Base-by-base conservation (phyloP, 2,888 invertebrate species). In the Notocelia uddmanniana region DNA sequence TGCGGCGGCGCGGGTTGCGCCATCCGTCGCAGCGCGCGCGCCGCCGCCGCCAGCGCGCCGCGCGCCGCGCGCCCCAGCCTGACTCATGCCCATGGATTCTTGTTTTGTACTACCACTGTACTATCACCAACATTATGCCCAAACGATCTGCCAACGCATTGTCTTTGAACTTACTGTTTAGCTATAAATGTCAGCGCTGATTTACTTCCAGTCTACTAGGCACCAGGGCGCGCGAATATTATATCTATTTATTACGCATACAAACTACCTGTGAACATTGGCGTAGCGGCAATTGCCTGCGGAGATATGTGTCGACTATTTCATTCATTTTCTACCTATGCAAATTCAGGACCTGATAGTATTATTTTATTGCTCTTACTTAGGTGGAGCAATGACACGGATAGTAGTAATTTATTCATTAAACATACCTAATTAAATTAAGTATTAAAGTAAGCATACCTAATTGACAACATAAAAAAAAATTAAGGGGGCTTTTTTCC, bases 131-230 rank as follows among this genome's bases (percentile, higher is more conserved):
- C 84, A 88, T 88, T 90, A 89, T 90, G 86, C 87, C 88, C 89
- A 91, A 91, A 91, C 86, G 87, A 89, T 89, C 91, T 89, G 89
- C 91, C 89, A 91, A 91, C 91, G 90, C 92, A 90, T 90, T 92
- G 90, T 91, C 90, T 91, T 90, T 89, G 88, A 89, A 89, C 90
- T 90, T 87, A 90, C 87, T 89, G 88, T 88, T 84, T 81, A 78
- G 80, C 84, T 84, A 89, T 91, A 86, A 91, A 89, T 87, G 88
- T 89, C 89, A 83, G 80, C 83, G 82, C 78, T 90, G 88, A 89
- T 91, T 89, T 89, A 89, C 80, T 77, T 77, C 77, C 77, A 79
- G 78, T 77, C 73, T 75, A 78, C 76, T 74, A 77, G 79, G 79
- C 78, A 79, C 80, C 79, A 75, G 9, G 26, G 45, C 74, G 78